Base-by-base conservation (phyloP, 1,140 invertebrate genomes). In the Samia ricini region DNA sequence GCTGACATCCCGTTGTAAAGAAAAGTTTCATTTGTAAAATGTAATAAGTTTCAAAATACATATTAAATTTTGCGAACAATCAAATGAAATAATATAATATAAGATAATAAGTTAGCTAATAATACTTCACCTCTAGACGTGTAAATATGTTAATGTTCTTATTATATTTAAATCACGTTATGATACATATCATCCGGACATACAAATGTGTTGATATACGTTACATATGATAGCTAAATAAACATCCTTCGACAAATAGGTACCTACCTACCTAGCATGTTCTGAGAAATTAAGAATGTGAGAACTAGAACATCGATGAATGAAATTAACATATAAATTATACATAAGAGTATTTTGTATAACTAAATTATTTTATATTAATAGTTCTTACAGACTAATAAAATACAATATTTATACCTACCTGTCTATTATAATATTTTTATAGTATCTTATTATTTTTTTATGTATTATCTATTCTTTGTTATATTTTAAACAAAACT, bases 221-320 rank as follows among this genome's bases (percentile, higher is more conserved):
- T 42, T 42, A 42, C 33, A 42, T 42, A 42, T 15, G 33, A 42
- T 42, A 42, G 15, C 12, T 42, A 55, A 24, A 55, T 24, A 55
- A 55, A 55, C 22, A 24, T 55, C 52, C 52, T 23, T 23, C 18
- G 52, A 24, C 24, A 55, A 55, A 55, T 55, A 55, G 10, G n/a
- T n/a, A n/a, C n/a, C n/a, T n/a, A n/a, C n/a, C n/a, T n/a, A n/a
- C n/a, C n/a, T n/a, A n/a, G n/a, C 8, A 21, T 52, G 19, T 42
- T 42, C 33, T 12, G 33, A 15, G 33, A 42, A 42, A 55, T 55
- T 12, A 24, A 22, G 21, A 55, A 19, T 55, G 52, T 55, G 52
- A 22, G 52, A 55, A 55, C 24, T 22, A 24, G 52, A 23, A 23
- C 52, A 55, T 55, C 10, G 19, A 15, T 55, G 52, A 55, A 55